Conservation (phyloP, 2,888 invertebrate genomes). For the Cataglyphis cursor region DNA sequence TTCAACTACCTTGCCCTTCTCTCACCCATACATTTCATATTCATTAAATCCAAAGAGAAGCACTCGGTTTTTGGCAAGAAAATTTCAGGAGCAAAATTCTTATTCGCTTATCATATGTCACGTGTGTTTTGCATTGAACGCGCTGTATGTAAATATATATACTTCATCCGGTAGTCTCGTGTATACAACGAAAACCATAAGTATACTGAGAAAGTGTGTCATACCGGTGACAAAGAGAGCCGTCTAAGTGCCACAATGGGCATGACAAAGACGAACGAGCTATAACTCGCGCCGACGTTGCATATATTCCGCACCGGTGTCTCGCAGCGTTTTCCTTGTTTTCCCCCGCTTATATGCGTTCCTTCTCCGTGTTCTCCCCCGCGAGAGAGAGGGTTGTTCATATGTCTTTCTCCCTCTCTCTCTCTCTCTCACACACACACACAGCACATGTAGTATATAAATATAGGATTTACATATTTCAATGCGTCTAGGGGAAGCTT, state of each 20-base stretch:
- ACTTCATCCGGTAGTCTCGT: background rate
- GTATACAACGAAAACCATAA: constrained; percentile 44
- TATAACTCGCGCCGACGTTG: constrained; percentile 50
- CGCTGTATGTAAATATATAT: background rate
- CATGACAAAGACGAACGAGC: constrained; percentile 58
- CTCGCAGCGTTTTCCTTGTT: constrained; percentile 53
- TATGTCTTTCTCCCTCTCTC: background rate
- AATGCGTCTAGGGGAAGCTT: constrained; percentile 43
- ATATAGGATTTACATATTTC: constrained; percentile 54
- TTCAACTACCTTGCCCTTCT: background rate
- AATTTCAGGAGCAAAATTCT: constrained; percentile 14
- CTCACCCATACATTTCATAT: background rate
- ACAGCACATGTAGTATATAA: constrained; percentile 36
- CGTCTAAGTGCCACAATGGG: constrained; percentile 56
- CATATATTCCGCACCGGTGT: constrained; percentile 48
- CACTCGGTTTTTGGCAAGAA: background rate
- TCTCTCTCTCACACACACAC: background rate
- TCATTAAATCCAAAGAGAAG: background rate
- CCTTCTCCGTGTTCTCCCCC: constrained; percentile 18
- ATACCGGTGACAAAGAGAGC: constrained; percentile 50
- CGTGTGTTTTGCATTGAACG: constrained; percentile 20
- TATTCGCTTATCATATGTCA: background rate
- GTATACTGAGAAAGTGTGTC: constrained; percentile 45
- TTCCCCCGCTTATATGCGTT: constrained; percentile 45
- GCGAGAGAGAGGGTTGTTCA: constrained; percentile 20